Conservation (phyloP, 2,888 invertebrate genomes). For the Machimus rusticus region DNA sequence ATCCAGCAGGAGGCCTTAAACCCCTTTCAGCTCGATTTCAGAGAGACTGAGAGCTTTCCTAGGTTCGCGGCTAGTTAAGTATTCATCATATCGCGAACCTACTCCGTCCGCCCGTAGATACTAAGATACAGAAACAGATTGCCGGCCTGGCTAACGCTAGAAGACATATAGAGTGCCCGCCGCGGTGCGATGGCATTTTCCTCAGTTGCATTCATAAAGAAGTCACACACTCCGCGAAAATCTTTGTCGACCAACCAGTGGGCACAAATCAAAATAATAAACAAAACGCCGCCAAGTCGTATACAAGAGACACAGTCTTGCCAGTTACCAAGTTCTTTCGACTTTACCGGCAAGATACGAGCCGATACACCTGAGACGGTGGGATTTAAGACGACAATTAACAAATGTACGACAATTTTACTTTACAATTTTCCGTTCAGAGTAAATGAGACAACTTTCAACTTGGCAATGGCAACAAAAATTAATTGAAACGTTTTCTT, state of each 20-base stretch:
- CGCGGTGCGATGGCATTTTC: constrained; percentile 10
- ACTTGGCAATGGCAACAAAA: background rate
- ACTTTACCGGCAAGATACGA: background rate
- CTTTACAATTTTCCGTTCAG: background rate
- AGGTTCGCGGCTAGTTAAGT: constrained; percentile 29
- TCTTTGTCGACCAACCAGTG: background rate
- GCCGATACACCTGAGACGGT: background rate
- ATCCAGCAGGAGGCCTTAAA: background rate
- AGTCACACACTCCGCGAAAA: background rate
- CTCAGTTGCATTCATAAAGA: constrained; percentile 17
- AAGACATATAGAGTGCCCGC: background rate
- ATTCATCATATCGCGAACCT: constrained; percentile 28
- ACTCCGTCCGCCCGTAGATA: background rate
- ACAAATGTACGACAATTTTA: background rate
- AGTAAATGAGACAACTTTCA: background rate
- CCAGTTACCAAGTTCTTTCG: background rate
- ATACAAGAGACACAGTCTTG: background rate
- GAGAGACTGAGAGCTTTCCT: constrained; percentile 34
- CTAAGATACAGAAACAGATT: background rate
- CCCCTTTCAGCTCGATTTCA: constrained; percentile 20
- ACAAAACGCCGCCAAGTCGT: background rate
- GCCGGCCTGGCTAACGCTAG: background rate
- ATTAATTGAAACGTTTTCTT: constrained; percentile 4
- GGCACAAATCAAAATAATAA: constrained; percentile 21
- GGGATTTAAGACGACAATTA: background rate